Evolutionary conservation across 2,113 vertebrate species (phyloP).

Genomic region (Panthera leo): DNA sequence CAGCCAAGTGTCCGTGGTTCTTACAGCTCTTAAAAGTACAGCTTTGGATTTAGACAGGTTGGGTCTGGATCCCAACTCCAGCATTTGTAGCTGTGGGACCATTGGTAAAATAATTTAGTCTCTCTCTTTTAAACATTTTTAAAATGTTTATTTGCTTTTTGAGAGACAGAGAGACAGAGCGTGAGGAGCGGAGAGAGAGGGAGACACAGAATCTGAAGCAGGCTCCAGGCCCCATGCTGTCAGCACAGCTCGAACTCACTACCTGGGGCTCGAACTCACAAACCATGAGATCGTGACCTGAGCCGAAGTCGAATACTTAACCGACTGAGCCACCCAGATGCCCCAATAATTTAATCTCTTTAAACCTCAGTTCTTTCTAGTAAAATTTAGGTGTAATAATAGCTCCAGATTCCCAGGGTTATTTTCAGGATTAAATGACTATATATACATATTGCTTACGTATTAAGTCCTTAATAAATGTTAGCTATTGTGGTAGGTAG

Average conservation of each 20-base stretch:
- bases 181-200: too few relatives aligned
- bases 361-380: background rate
- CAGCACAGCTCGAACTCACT: too few relatives aligned
- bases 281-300: too few relatives aligned
- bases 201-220: too few relatives aligned
- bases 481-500: background rate
- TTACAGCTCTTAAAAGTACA: background rate
- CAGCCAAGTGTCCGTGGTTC: too few relatives aligned
- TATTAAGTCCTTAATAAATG: background rate
- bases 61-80: background rate
- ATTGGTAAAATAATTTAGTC: background rate
- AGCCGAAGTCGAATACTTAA: too few relatives aligned
- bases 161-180: too few relatives aligned
- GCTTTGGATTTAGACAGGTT: background rate
- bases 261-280: too few relatives aligned
- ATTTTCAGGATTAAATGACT: background rate
- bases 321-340: too few relatives aligned
- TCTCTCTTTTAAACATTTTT: background rate
- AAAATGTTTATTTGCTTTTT: too few relatives aligned
- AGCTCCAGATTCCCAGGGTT: background rate
- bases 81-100: background rate
- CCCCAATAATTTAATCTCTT: background rate
- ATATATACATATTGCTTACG: background rate
- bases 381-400: background rate
- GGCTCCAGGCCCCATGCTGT: too few relatives aligned